These are phyloP conservation scores for Fregata magnificens DNA, from an alignment of 2,113 vertebrate genomes.

Conservation along the genomic window DNA sequence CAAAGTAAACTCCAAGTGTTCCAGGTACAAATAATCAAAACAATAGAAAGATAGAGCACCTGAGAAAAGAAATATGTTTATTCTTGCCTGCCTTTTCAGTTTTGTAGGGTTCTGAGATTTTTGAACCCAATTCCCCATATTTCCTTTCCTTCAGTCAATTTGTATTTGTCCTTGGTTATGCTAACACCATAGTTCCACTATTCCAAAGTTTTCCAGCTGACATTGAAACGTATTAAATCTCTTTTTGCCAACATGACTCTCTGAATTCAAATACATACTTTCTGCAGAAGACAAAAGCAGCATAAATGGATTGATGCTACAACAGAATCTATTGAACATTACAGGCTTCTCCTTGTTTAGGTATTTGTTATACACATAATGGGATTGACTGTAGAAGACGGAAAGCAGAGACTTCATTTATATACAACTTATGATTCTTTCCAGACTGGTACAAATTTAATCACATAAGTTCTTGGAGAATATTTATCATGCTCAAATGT, in stretches of 20 bases:
- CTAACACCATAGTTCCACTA: neutral
- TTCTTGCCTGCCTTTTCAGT: neutral
- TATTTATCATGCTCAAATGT: neutral
- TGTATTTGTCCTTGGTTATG: neutral
- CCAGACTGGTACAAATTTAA: neutral
- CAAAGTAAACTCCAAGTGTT: neutral
- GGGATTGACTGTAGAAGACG: neutral
- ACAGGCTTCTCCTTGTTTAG: neutral
- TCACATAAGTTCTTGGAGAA: neutral
- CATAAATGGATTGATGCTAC: neutral
- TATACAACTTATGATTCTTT: neutral
- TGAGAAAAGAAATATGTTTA: neutral
- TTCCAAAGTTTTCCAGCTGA: neutral
- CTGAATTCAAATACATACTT: neutral
- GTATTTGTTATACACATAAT: neutral
- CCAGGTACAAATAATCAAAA: neutral
- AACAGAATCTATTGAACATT: neutral
- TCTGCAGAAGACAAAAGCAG: neutral
- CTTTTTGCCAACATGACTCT: neutral
- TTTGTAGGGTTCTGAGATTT: neutral
- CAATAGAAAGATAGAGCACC: neutral
- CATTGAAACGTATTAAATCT: neutral
- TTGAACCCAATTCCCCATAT: neutral
- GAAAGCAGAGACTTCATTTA: neutral
- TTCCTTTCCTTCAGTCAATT: neutral